A percentile compares a stretch with the other conserved stretches of the same genome.
phyloP scores from a whole-genome alignment of 2,113 vertebrate species.

The Melanerpes aurifrons region DNA sequence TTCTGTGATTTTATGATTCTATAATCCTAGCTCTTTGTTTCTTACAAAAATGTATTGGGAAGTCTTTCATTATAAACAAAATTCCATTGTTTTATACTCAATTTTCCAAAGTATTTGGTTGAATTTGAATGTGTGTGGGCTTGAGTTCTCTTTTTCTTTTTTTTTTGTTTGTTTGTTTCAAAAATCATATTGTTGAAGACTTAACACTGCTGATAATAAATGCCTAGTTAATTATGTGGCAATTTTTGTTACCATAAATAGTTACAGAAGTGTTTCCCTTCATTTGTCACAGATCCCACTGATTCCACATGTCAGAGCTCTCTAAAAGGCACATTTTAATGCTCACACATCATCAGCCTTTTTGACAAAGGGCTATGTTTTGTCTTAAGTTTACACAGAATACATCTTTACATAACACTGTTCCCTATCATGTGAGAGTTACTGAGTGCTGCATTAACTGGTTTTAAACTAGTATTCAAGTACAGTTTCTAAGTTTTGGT shows the following conservation, averaged over 20 bases:
- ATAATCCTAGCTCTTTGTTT: neutral
- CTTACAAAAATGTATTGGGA: neutral
- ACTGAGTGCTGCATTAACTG: neutral
- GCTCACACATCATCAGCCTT: too few relatives aligned
- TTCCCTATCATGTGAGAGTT: neutral
- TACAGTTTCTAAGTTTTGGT: conserved; percentile 51
- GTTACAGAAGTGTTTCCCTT: neutral
- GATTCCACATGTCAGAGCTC: neutral
- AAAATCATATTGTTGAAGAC: neutral
- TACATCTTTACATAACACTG: neutral
- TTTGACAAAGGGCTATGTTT: neutral
- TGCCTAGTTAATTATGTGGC: neutral
- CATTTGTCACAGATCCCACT: neutral
- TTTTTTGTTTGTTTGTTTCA: neutral
- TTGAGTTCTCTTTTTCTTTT: too few relatives aligned
- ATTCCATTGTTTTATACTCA: neutral
- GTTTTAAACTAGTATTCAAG: conserved; percentile 47
- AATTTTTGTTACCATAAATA: neutral
- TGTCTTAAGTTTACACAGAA: neutral
- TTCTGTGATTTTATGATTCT: too few relatives aligned
- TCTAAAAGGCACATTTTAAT: neutral
- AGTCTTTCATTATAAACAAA: neutral
- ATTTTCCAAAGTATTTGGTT: neutral
- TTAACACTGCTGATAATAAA: neutral
- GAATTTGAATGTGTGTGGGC: neutral